phyloP scores from a whole-genome alignment of 37 sponge, comb jelly and placozoan genomes.

The Petrosia ficiformis region DNA sequence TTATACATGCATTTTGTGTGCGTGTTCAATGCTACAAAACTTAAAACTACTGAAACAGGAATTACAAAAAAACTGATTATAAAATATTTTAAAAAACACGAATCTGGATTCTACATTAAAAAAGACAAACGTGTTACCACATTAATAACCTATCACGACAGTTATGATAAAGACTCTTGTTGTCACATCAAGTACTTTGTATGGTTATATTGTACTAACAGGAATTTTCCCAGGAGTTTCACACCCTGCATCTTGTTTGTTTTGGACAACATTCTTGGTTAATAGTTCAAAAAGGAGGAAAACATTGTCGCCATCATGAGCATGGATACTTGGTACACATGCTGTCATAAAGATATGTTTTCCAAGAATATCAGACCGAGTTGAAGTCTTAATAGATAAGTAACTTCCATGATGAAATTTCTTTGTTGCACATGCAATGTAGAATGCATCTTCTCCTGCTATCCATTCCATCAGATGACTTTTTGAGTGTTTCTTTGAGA shows the following conservation, averaged over 20 bases:
- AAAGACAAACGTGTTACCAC: no score
- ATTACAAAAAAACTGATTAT: no score
- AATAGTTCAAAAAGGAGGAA: constrained; percentile 40
- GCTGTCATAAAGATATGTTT: constrained; percentile 11
- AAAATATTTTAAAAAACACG: no score
- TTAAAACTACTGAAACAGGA: no score
- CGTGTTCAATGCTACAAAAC: no score
- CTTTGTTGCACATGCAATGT: constrained; percentile 38
- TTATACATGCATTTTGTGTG: no score
- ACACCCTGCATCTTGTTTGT: not conserved
- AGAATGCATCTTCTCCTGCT: constrained; percentile 43
- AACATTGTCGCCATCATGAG: constrained; percentile 10
- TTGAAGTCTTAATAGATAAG: constrained; percentile 18
- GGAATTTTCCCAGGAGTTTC: not conserved
- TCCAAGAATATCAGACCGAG: not conserved
- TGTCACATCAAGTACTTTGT: not conserved
- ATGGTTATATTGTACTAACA: not conserved
- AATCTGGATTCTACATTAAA: no score
- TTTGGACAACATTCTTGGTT: not conserved
- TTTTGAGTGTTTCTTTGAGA: constrained; percentile 4
- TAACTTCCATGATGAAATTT: constrained; percentile 32
- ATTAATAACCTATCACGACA: no score
- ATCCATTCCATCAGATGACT: constrained; percentile 16
- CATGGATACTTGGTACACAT: constrained; percentile 11
- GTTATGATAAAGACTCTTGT: no score